Base-by-base conservation (phyloP, 2,113 vertebrate genomes). In the Nothoprocta perdicaria region DNA sequence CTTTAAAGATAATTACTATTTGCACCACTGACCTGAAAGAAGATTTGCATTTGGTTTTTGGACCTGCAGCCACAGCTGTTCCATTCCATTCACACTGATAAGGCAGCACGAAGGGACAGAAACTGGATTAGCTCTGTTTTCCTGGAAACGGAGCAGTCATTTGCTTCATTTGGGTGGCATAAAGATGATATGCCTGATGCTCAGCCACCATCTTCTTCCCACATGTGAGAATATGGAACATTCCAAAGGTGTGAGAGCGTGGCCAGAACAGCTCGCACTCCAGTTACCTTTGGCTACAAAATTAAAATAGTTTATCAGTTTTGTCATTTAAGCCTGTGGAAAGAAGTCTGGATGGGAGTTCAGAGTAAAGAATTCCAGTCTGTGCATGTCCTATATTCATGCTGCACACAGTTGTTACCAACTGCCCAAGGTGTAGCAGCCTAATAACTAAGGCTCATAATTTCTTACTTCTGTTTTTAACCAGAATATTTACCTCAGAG, bases 1-100 rank as follows among this genome's bases (percentile, higher is more conserved):
- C 57, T 80, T 41, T 55, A n/a, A 60, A 93, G 76, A 72, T 86
- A 92, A 91, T 95, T 92, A 85, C 33, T 80, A 67, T 94, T 92
- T 80, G 60, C 65, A 85, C 65, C n/a, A 40, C 1, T 87, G 81
- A 89, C 61, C 35, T 67, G 43, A 74, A 93, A 92, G 72, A 80
- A 2, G 2, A 21, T 80, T 62, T 80, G 24, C 24, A 4, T 71
- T 33, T 60, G 14, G 29, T 75, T 86, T 68, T 16, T 24, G 2
- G 21, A 69, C 8, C 23, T 85, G 38, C 61, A 61, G 58, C 40
- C 2, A 0, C 23, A 57, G 12, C 4, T 50, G 24, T 5, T 71
- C 31, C 57, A 43, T 55, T 85, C 41, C 27, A 8, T 55, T 78
- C 40, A 74, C 11, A 67, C 17, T 52, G 43, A 77, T 31, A 86